A percentile compares a stretch with the other conserved stretches of the same genome.
Conservation (phyloP, 2,888 invertebrate genomes). For the Nomada flava region DNA sequence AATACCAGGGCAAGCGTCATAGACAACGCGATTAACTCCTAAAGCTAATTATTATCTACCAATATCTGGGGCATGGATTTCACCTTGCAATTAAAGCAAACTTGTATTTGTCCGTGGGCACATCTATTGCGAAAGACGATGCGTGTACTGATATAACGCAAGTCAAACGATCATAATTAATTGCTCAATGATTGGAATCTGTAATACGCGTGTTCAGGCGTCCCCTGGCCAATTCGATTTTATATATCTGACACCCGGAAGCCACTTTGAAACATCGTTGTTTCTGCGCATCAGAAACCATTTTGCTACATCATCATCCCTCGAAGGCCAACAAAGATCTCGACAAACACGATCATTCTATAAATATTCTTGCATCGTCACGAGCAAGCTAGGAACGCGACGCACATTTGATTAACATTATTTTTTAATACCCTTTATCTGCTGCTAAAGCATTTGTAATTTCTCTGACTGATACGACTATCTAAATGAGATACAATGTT, state of each 20-base stretch:
- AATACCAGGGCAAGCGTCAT: constrained; percentile 33
- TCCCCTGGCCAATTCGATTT: neutral
- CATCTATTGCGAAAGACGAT: constrained; percentile 22
- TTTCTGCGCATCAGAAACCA: neutral
- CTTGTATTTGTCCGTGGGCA: constrained; percentile 26
- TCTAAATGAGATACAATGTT: neutral
- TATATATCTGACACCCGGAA: neutral
- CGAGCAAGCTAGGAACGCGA: neutral
- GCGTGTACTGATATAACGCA: constrained; percentile 62
- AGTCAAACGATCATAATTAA: constrained; percentile 77
- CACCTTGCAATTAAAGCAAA: constrained; percentile 69
- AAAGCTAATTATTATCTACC: constrained; percentile 74
- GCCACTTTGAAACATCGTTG: too few species aligned
- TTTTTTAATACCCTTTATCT: neutral
- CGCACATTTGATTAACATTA: neutral
- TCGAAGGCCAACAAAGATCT: neutral
- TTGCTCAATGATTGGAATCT: constrained; percentile 74
- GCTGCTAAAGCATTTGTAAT: neutral
- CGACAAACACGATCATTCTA: neutral
- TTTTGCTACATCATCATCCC: too few species aligned
- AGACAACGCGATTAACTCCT: constrained; percentile 65
- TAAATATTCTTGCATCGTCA: neutral
- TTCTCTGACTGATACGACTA: neutral
- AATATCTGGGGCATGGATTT: constrained; percentile 56
- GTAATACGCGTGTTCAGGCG: constrained; percentile 46